Conservation (phyloP, 2,113 vertebrate species). For the Chloropsis hardwickii region DNA sequence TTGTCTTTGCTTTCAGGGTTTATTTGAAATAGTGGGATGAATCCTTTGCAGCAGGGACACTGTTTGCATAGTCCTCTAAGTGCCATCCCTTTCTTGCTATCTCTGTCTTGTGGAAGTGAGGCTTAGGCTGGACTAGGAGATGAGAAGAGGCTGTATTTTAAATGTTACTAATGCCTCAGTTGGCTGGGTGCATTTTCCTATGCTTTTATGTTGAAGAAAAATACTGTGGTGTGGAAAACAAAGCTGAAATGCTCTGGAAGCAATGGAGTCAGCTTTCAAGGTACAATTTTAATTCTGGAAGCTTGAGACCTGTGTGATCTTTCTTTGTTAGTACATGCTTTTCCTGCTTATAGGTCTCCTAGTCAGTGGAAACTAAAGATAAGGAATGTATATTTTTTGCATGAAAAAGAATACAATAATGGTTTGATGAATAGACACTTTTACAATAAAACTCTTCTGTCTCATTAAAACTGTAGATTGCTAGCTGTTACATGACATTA, state of each 20-base stretch:
- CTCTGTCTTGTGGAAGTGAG: background rate
- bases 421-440: constrained; percentile 44
- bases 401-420: background rate
- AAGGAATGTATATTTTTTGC: background rate
- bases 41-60: background rate
- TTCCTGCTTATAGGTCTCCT: background rate
- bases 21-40: background rate
- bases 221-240: background rate
- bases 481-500: constrained; percentile 1
- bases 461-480: constrained; percentile 7
- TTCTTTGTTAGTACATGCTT: background rate
- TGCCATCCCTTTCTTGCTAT: background rate
- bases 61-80: background rate
- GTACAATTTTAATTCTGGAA: background rate
- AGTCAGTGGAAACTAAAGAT: background rate
- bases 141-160: background rate
- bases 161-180: background rate
- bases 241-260: background rate
- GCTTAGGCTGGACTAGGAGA: background rate
- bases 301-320: background rate
- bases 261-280: background rate
- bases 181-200: background rate
- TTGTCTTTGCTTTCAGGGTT: background rate
- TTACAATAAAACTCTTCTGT: constrained; percentile 5
- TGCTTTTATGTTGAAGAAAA: background rate